phyloP scores from a whole-genome alignment of 2,113 vertebrate species.

The Genyomyrus donnyi region DNA sequence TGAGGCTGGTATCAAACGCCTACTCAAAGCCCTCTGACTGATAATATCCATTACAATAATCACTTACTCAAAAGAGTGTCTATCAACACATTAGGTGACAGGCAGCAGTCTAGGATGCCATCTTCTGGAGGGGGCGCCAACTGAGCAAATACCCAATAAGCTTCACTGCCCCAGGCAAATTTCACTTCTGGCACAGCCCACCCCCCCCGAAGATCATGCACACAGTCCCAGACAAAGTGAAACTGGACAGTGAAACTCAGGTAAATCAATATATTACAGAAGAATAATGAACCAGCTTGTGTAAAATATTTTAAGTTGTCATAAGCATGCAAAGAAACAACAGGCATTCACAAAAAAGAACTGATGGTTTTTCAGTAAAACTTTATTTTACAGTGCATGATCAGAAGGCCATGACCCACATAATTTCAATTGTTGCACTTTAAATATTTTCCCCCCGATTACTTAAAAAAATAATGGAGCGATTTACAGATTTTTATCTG shows the following conservation, averaged over 20 bases:
- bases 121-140: not conserved
- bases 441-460: conserved; percentile 67
- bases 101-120: not conserved
- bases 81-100: no score
- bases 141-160: not conserved
- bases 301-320: not conserved
- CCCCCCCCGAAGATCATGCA: not conserved
- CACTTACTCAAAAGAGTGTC: no score
- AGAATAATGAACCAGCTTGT: not conserved
- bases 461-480: conserved; percentile 99
- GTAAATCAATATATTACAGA: not conserved
- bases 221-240: not conserved
- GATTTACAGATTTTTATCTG: conserved; percentile 81
- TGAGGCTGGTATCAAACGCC: no score
- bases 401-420: conserved; percentile 61
- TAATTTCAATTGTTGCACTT: conserved; percentile 50
- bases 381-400: conserved; percentile 68
- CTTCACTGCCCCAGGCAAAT: not conserved
- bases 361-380: conserved; percentile 57
- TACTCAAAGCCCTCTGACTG: no score
- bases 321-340: not conserved
- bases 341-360: not conserved
- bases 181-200: not conserved
- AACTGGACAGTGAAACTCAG: not conserved
- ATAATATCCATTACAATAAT: no score